Evolutionary conservation across 2,113 vertebrate species (phyloP).

Genomic region (Zosterops lateralis): DNA sequence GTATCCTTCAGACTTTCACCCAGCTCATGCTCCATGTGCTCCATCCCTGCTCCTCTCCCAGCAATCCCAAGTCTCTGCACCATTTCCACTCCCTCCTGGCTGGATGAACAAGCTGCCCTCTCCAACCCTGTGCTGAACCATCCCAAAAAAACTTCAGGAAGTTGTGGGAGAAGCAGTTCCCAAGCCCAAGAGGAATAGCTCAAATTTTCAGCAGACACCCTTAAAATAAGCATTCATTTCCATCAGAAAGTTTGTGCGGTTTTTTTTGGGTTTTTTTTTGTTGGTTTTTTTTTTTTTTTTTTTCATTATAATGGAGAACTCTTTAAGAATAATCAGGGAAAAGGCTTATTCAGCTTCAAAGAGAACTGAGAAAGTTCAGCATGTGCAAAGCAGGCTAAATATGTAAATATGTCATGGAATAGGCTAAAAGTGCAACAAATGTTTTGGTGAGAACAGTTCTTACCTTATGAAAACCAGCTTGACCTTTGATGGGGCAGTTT

Average conservation of each 20-base stretch:
- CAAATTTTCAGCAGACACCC: background rate
- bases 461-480: constrained; percentile 94
- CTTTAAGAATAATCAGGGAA: background rate
- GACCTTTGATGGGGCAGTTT: constrained; percentile 86
- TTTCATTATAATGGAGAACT: background rate
- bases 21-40: background rate
- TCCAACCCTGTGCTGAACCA: background rate
- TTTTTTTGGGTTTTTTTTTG: too few species aligned
- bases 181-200: background rate
- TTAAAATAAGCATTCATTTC: background rate
- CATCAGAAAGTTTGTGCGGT: background rate
- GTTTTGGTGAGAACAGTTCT: constrained; percentile 16
- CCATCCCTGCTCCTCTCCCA: background rate
- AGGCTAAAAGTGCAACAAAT: background rate
- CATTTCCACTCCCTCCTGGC: background rate
- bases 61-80: background rate
- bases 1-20: background rate
- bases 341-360: background rate
- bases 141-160: background rate
- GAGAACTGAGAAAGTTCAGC: background rate
- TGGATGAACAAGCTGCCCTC: background rate
- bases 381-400: background rate
- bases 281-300: too few species aligned
- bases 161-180: background rate
- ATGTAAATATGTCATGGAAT: background rate